Evolutionary conservation across 2,888 invertebrate genomes (phyloP), one percentile per base, ranked within the genome.

Genomic region (Leuctra nigra): DNA sequence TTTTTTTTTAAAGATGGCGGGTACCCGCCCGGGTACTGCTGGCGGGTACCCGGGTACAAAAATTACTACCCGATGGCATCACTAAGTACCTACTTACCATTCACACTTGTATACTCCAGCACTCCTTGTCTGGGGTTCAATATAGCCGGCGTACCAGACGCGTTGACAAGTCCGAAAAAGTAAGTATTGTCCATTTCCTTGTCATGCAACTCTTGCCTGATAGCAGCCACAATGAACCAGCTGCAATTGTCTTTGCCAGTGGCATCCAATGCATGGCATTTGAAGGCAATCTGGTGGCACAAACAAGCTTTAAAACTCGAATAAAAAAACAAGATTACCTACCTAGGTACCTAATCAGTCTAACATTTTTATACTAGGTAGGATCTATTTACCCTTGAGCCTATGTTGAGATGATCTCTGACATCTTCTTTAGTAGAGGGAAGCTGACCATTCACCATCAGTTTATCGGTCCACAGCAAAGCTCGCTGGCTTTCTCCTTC

Each of bases 101-200:
- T n/a, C n/a, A n/a, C n/a, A n/a, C n/a, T n/a, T n/a, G n/a, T n/a
- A n/a, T n/a, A 50, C 2, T 35, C 35, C 4, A 67, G 7, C 7
- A 64, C 55, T 6, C 66, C 67, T 36, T 63, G 64, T 52, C 64
- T 63, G 39, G 61, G 63, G 22, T 60, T 61, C 6, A 66, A 41
- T 1, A 53, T 57, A 0, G 56, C 41, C 2, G 66, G 54, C 6
- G 4, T 54, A n/a, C 66, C 66, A 1, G 55, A 2, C 0, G 47
- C 56, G 16, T 62, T 56, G 3, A 57, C 56, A 7, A 65, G 56
- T 2, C 67, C 66, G 2, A 60, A 48, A 16, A 57, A 53, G 11
- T 61, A 46, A 18, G 14, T 60, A 6, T 23, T 22, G 6, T 60
- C n/a, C 20, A 38, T 22, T n/a, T 53, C 38, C 7, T 52, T 48